Percentiles rank a stretch among this genome's conserved stretches.
phyloP scores from a whole-genome alignment of 2,888 invertebrate species.

The Callimorpha dominula region DNA sequence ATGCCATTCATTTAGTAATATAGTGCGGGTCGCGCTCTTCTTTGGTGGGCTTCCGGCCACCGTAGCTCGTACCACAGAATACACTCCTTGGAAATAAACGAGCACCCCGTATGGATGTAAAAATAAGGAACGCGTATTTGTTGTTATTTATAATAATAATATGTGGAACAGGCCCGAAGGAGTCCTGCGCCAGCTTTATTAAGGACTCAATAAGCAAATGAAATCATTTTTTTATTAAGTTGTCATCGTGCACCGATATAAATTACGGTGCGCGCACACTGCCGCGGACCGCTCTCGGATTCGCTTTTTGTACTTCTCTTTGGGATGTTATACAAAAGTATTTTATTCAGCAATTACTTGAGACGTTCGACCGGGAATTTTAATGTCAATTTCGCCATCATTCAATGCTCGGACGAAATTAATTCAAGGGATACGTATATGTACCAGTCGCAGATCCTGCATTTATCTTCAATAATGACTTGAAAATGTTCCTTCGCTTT shows the following conservation, averaged over 20 bases:
- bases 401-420: constrained; percentile 82
- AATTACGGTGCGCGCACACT: constrained; percentile 78
- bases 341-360: constrained; percentile 87
- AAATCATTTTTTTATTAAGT: constrained; percentile 87
- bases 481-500: constrained; percentile 74
- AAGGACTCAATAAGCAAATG: constrained; percentile 87
- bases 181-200: constrained; percentile 79
- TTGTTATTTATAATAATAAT: constrained; percentile 80
- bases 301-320: constrained; percentile 82
- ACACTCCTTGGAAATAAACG: constrained; percentile 62
- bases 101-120: constrained; percentile 61
- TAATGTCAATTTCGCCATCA: constrained; percentile 86
- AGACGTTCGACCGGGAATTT: constrained; percentile 82
- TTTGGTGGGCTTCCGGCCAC: constrained; percentile 75
- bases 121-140: constrained; percentile 74
- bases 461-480: constrained; percentile 82
- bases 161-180: constrained; percentile 70
- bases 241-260: constrained; percentile 84
- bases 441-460: constrained; percentile 61
- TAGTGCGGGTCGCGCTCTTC: constrained; percentile 60
- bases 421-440: constrained; percentile 77
- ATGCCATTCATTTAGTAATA: constrained; percentile 62
- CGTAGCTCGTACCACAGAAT: constrained; percentile 42
- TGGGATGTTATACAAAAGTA: constrained; percentile 84
- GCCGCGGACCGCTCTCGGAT: constrained; percentile 62